These are phyloP conservation scores for Eremobia ochroleuca DNA, from an alignment of 2,888 invertebrate genomes.

Conservation along the genomic window DNA sequence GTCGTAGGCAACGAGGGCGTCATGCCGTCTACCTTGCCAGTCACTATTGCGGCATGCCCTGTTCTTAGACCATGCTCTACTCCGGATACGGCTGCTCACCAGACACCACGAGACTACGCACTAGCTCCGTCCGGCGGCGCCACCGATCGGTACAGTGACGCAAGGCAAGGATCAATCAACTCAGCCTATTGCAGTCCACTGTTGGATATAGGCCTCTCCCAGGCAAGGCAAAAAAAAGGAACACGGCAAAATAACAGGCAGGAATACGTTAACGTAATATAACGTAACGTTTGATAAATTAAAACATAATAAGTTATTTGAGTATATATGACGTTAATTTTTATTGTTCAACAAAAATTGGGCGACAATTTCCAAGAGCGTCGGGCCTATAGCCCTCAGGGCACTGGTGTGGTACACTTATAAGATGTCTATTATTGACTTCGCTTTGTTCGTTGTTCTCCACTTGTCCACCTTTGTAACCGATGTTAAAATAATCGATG, in stretches of 20 bases:
- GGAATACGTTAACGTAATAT: too few species aligned
- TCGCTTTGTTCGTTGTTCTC: conserved; percentile 14
- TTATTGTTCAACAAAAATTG: conserved; percentile 59
- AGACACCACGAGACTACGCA: not conserved
- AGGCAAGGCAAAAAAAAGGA: too few species aligned
- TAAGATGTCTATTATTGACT: conserved; percentile 69
- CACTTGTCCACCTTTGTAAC: conserved; percentile 18
- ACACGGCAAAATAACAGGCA: too few species aligned
- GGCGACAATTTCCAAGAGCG: conserved; percentile 79
- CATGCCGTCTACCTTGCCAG: not conserved
- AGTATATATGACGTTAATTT: not conserved
- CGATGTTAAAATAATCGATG: conserved; percentile 24
- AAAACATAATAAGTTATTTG: conserved; percentile 13
- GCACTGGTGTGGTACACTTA: conserved; percentile 80
- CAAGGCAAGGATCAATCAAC: not conserved
- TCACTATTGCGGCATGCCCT: not conserved
- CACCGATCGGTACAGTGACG: not conserved
- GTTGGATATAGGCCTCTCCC: too few species aligned
- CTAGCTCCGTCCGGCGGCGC: not conserved
- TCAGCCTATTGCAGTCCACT: too few species aligned
- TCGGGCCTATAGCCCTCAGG: conserved; percentile 80
- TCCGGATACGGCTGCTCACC: not conserved
- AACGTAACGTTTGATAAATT: not conserved
- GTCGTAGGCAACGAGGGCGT: too few species aligned
- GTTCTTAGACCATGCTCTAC: not conserved